phyloP scores from a whole-genome alignment of 2,888 invertebrate genomes.

The Yponomeuta cagnagella region DNA sequence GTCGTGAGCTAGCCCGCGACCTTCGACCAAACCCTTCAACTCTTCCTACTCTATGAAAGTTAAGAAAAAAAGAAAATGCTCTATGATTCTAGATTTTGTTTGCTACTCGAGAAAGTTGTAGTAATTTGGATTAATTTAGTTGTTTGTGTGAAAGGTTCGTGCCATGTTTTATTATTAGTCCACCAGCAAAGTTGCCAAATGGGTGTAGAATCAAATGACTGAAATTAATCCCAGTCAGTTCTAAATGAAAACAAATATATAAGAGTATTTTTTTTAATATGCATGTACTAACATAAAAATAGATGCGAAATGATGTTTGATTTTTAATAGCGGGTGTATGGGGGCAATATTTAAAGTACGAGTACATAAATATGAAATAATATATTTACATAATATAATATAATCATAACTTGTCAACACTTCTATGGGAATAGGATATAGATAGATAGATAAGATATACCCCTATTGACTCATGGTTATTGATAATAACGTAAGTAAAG shows the following conservation, averaged over 20 bases:
- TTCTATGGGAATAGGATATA: too few species aligned
- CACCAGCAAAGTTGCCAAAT: neutral
- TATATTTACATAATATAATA: too few species aligned
- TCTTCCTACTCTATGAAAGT: conserved; percentile 4
- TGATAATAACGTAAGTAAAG: too few species aligned
- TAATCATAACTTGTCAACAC: too few species aligned
- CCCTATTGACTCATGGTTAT: too few species aligned
- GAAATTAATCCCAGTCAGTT: neutral
- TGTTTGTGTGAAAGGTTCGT: neutral
- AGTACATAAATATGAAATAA: too few species aligned
- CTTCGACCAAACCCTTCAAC: conserved; percentile 3
- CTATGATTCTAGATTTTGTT: neutral
- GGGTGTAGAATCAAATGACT: neutral
- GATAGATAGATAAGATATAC: too few species aligned
- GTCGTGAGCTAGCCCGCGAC: conserved; percentile 16
- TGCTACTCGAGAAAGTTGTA: neutral
- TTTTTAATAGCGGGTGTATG: too few species aligned
- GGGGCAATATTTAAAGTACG: too few species aligned
- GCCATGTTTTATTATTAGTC: neutral
- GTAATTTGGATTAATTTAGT: neutral
- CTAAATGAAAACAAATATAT: neutral
- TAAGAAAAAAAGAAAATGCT: neutral
- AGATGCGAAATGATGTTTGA: too few species aligned
- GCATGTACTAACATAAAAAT: too few species aligned
- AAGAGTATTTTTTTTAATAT: too few species aligned